Evolutionary conservation across 2,113 vertebrate genomes (phyloP).

Genomic region (Prochilodus magdalenae): DNA sequence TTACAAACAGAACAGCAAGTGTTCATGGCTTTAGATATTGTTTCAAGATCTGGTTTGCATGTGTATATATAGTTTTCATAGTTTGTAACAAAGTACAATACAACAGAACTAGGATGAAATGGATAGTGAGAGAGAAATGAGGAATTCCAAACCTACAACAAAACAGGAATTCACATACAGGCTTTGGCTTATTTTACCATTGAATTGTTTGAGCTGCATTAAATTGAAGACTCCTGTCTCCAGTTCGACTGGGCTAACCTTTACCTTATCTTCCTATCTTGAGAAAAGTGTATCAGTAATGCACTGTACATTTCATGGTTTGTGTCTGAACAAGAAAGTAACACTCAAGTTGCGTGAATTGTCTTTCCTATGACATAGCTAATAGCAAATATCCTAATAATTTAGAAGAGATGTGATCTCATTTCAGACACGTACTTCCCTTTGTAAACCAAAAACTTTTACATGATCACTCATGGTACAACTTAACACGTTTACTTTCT

Average conservation of each 20-base stretch:
- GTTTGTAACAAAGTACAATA: constrained; percentile 82
- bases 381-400: neutral
- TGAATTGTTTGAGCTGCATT: constrained; percentile 92
- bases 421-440: constrained; percentile 28
- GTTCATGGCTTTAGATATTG: constrained; percentile 97
- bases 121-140: constrained; percentile 85
- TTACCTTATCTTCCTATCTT: constrained; percentile 66
- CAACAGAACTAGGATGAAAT: constrained; percentile 78
- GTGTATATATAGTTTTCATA: constrained; percentile 72
- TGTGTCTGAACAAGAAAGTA: neutral
- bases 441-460: constrained; percentile 35
- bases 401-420: constrained; percentile 28
- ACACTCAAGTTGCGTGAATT: constrained; percentile 22
- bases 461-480: constrained; percentile 37
- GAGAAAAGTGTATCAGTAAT: constrained; percentile 56
- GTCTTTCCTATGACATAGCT: constrained; percentile 18
- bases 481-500: constrained; percentile 34
- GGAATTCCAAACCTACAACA: constrained; percentile 85
- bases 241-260: constrained; percentile 88
- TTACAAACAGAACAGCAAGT: constrained; percentile 93
- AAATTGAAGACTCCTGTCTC: constrained; percentile 87
- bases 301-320: constrained; percentile 14
- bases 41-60: constrained; percentile 91
- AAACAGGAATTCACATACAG: constrained; percentile 85
- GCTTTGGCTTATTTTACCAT: constrained; percentile 99